Evolutionary conservation across 2,113 vertebrate genomes (phyloP), one percentile per base, ranked within the genome.

Genomic region (Gila orcuttii): DNA sequence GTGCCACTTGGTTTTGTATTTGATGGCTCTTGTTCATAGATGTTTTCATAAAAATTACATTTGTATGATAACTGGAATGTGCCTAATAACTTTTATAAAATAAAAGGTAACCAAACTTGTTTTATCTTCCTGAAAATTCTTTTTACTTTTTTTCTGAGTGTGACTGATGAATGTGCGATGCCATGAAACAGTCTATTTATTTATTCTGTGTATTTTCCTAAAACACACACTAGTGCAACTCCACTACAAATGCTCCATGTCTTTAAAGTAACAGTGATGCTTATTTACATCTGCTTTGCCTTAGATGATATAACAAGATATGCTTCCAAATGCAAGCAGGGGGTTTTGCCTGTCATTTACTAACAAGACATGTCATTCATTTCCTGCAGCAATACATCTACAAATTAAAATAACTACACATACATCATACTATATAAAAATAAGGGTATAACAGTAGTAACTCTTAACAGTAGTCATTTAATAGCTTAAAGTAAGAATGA

Each of bases 241-340:
- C 11, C 17, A 77, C 50, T 50, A 25, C 6, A 42, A 4, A 36
- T 62, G n/a, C 42, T 4, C 25, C n/a, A 66, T 21, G 8, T 64
- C 39, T 64, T 9, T 28, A 31, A 81, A 31, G 13, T 47, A 47
- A 50, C 68, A 73, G 31, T 42, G 64, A 10, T 69, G 39, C 79
- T 85, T 52, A 84, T 89, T 90, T 89, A 52, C 86, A 82, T 87
- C 28, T 79, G 31, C 64, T 90, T 90, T 90, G 84, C 85, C 75
- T 90, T 47, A 28, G 25, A 64, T 79, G 8, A 77, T 36, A 66
- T 10, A 81, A 11, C 15, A 71, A 57, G 90, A 91, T 91, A 90
- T 87, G 88, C 15, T 85, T 90, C 39, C 64, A 88, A 91, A 85
- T 64, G 45, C 25, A n/a, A 42, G 23, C 1, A 1, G 79, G 66